Percentiles rank a stretch among this genome's conserved stretches.
Evolutionary conservation across 1,140 invertebrate species (phyloP).

Genomic region (Acyrthosiphon pisum): DNA sequence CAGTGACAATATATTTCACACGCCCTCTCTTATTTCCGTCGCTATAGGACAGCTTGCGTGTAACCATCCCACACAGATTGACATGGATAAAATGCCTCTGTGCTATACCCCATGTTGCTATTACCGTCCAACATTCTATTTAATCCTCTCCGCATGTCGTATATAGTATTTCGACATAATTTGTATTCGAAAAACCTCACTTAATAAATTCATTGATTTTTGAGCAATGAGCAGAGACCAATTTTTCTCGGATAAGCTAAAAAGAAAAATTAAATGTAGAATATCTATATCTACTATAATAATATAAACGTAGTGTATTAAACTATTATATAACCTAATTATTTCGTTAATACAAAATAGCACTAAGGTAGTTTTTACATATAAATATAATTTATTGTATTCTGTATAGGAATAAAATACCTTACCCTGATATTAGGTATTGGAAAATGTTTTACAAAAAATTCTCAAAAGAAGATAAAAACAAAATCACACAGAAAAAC

Average conservation of each 20-base stretch:
- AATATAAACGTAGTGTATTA: neutral
- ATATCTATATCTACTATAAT: neutral
- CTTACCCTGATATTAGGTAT: neutral
- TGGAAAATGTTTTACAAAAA: neutral
- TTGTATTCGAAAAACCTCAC: neutral
- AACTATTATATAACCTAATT: neutral
- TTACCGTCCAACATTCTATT: neutral
- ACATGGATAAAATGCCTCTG: slow-evolving; percentile 1
- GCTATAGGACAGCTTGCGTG: slow-evolving; percentile 16
- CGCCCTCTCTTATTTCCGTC: neutral
- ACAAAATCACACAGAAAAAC: neutral
- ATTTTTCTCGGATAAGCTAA: neutral
- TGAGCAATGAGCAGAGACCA: neutral
- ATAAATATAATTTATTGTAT: neutral
- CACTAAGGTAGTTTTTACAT: neutral
- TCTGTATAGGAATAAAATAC: neutral
- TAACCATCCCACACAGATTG: neutral
- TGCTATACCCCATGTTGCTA: neutral
- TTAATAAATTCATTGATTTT: slow-evolving; percentile 11
- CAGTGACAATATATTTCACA: slow-evolving; percentile 28
- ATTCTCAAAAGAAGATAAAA: neutral
- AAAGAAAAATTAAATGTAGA: neutral
- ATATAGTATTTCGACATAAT: neutral
- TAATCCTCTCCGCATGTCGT: neutral
- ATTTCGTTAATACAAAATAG: neutral